phyloP scores from a whole-genome alignment of 2,888 invertebrate species.

The Aphrophora alni region DNA sequence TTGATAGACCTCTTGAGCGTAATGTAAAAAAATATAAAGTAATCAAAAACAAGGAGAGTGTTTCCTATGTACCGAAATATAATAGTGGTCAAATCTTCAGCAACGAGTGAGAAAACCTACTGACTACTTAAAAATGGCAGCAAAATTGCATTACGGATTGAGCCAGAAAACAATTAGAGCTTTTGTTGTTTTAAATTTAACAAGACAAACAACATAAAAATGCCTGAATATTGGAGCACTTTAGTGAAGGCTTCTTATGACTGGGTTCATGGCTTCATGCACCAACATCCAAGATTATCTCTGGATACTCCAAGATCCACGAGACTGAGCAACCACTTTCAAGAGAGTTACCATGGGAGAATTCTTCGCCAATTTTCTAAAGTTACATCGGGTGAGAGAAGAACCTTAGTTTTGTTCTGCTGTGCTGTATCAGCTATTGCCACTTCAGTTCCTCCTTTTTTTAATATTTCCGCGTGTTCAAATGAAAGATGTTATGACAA shows the following conservation, averaged over 20 bases:
- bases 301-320: constrained; percentile 12
- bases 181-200: constrained; percentile 18
- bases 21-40: not conserved
- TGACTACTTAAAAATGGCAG: constrained; percentile 11
- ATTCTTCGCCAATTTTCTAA: constrained; percentile 15
- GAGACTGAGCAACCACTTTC: constrained; percentile 23
- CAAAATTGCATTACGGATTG: constrained; percentile 13
- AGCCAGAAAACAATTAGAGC: constrained; percentile 21
- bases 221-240: constrained; percentile 10
- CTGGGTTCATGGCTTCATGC: constrained; percentile 7
- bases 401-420: constrained; percentile 7
- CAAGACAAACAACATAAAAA: not conserved
- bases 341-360: constrained; percentile 7
- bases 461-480: constrained; percentile 11
- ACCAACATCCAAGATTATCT: not conserved
- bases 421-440: constrained; percentile 6
- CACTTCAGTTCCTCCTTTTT: not conserved
- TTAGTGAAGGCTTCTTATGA: not conserved
- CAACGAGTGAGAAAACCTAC: constrained; percentile 1
- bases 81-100: constrained; percentile 13
- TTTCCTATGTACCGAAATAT: not conserved
- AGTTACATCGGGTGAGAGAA: constrained; percentile 14
- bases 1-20: too few species aligned
- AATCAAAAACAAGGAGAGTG: not conserved
- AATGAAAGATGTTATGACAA: constrained; percentile 7